Conservation (phyloP, 1,140 invertebrate species). For the Pollicipes pollicipes region DNA sequence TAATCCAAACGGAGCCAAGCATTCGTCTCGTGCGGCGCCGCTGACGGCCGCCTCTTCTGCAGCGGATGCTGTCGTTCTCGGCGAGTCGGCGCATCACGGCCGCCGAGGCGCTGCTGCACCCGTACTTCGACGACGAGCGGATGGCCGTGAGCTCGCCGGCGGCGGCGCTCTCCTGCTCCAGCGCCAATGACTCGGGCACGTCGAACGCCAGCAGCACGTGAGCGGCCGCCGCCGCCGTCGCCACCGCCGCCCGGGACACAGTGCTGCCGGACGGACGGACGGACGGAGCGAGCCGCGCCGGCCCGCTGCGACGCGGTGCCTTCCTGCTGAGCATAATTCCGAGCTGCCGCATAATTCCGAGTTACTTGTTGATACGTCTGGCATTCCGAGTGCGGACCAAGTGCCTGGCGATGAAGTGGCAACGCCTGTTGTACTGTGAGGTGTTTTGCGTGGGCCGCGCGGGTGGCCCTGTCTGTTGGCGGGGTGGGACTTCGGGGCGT, state of each 20-base stretch:
- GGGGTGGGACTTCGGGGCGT: not conserved
- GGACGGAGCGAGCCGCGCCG: too few relatives aligned
- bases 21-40: constrained; percentile 3
- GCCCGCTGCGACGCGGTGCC: too few relatives aligned
- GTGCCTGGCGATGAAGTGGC: not conserved
- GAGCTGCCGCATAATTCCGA: not conserved
- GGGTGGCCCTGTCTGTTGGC: not conserved
- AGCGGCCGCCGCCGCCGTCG: too few relatives aligned
- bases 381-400: not conserved
- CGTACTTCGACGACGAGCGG: constrained; percentile 40
- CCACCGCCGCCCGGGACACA: too few relatives aligned
- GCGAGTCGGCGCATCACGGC: constrained; percentile 50
- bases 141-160: constrained; percentile 17
- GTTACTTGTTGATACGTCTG: not conserved
- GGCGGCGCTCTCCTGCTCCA: not conserved
- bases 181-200: not conserved
- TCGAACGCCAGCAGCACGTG: not conserved
- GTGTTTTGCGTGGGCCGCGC: not conserved
- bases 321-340: too few relatives aligned
- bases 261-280: too few relatives aligned
- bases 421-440: too few relatives aligned
- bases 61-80: constrained; percentile 59
- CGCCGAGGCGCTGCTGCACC: constrained; percentile 48
- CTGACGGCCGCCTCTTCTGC: constrained; percentile 21
- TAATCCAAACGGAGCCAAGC: not conserved